Conservation (phyloP, 2,888 invertebrate species). For the Habroteleia sp. region DNA sequence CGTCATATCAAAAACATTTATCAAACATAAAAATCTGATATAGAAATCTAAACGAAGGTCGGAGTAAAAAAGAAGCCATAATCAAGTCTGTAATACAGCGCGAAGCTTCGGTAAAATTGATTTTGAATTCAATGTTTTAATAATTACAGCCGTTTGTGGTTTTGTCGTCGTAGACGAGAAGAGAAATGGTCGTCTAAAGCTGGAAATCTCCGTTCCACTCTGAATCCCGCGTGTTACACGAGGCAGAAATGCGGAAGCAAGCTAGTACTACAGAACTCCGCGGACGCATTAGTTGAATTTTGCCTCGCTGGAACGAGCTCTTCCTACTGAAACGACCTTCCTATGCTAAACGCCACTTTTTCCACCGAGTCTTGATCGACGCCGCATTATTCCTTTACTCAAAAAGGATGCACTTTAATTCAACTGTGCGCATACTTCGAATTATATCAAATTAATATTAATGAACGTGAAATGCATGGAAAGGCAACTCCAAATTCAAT, state of each 20-base stretch:
- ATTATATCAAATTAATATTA: constrained; percentile 51
- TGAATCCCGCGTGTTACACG: constrained; percentile 61
- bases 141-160: constrained; percentile 57
- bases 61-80: constrained; percentile 16
- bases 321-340: constrained; percentile 58
- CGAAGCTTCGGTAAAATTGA: constrained; percentile 34
- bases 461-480: constrained; percentile 21
- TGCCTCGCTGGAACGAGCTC: constrained; percentile 57
- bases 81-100: constrained; percentile 19
- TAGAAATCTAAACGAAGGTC: constrained; percentile 1
- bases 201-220: constrained; percentile 61
- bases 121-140: constrained; percentile 61
- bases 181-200: constrained; percentile 62
- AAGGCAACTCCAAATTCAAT: constrained; percentile 22
- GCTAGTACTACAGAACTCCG: constrained; percentile 60
- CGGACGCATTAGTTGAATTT: constrained; percentile 62
- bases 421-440: constrained; percentile 15
- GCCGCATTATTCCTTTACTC: constrained; percentile 39
- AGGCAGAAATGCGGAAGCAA: constrained; percentile 64
- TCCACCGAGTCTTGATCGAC: constrained; percentile 49
- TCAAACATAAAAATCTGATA: constrained; percentile 19
- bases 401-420: constrained; percentile 44
- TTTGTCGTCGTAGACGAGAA: constrained; percentile 57
- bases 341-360: constrained; percentile 64
- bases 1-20: constrained; percentile 16